These are phyloP conservation scores for Mactra quadrangularis DNA, from an alignment of 1,140 invertebrate species.

Conservation along the genomic window DNA sequence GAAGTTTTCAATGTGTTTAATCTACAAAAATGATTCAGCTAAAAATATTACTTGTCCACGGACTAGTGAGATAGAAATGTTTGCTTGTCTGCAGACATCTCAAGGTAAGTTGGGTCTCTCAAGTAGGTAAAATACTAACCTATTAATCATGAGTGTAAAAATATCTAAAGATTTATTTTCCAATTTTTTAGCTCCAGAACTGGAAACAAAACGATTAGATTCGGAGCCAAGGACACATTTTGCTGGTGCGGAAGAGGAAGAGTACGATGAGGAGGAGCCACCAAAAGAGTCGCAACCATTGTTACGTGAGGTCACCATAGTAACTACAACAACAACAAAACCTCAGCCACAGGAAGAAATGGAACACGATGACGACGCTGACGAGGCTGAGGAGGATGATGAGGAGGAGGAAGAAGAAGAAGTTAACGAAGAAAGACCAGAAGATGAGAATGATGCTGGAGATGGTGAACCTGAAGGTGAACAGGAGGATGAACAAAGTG, in stretches of 20 bases:
- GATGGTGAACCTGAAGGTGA: slow-evolving; percentile 43
- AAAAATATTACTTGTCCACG: no score
- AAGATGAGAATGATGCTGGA: slow-evolving; percentile 40
- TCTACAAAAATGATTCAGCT: no score
- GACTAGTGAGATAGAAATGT: no score
- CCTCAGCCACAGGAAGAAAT: slow-evolving; percentile 35
- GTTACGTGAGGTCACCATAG: slow-evolving; percentile 71
- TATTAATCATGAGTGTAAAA: no score
- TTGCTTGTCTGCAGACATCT: no score
- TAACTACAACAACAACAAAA: slow-evolving; percentile 56
- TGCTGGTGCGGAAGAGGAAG: slow-evolving; percentile 35
- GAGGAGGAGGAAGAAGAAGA: slow-evolving; percentile 44
- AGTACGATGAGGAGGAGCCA: slow-evolving; percentile 71
- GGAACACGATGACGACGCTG: slow-evolving; percentile 50
- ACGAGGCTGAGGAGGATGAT: slow-evolving; percentile 52
- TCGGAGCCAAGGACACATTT: slow-evolving; percentile 64
- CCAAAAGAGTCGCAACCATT: slow-evolving; percentile 75
- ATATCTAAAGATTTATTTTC: no score
- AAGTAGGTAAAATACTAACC: no score
- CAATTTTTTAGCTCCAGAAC: slow-evolving; percentile 76
- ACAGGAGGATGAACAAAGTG: slow-evolving; percentile 45
- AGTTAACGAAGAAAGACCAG: slow-evolving; percentile 30
- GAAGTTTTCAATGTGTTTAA: no score
- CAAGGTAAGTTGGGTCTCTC: no score
- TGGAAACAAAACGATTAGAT: slow-evolving; percentile 69